Evolutionary conservation across 2,113 vertebrate species (phyloP).

Genomic region (Panthera leo): DNA sequence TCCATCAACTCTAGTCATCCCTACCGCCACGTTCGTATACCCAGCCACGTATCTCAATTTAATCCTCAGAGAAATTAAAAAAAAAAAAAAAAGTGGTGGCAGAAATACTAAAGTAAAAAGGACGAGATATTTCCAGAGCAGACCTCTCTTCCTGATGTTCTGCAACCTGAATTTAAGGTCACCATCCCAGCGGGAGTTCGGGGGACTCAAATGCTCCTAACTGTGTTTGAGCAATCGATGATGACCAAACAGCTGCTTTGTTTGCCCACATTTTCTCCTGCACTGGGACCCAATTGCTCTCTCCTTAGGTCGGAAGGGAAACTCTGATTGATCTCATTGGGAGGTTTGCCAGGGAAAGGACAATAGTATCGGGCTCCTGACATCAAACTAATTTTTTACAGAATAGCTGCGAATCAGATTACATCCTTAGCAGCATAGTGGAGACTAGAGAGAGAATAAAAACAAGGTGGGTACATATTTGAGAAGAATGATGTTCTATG

Average conservation of each 20-base stretch:
- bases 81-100: not conserved
- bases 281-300: not conserved
- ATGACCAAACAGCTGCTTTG: slow-evolving; percentile 21
- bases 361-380: not conserved
- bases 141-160: not conserved
- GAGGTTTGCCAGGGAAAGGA: not conserved
- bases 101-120: not conserved
- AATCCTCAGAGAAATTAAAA: not conserved
- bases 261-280: slow-evolving; percentile 47
- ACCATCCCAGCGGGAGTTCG: not conserved
- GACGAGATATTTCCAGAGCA: not conserved
- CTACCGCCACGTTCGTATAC: fast-evolving
- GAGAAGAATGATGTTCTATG: not conserved
- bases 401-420: not conserved
- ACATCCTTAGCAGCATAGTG: not conserved
- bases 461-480: not conserved
- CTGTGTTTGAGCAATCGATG: slow-evolving; percentile 24
- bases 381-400: not conserved
- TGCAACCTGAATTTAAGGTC: slow-evolving; percentile 18
- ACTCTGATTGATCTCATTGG: slow-evolving; percentile 35
- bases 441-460: not conserved
- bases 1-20: not conserved
- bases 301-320: not conserved
- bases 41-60: not conserved
- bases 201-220: not conserved